phyloP scores from a whole-genome alignment of 2,797 vertebrate genomes.

The Synaphobranchus kaupii region DNA sequence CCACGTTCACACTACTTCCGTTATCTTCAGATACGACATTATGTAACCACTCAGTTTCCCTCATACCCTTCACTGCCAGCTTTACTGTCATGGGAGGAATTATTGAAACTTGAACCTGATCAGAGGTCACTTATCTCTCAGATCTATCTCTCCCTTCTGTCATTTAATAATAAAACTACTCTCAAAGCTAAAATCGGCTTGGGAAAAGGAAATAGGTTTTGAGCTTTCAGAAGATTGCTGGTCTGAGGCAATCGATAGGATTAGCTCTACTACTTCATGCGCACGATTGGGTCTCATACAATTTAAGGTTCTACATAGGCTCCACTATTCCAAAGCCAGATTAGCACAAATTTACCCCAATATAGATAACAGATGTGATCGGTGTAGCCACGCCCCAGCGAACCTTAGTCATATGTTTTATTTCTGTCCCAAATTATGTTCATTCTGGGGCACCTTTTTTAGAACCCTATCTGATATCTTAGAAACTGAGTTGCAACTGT shows the following conservation, averaged over 20 bases:
- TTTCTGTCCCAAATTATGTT: background rate
- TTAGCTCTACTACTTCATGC: slow-evolving; percentile 4
- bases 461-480: too few relatives aligned
- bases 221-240: background rate
- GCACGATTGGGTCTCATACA: background rate
- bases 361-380: background rate
- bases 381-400: background rate
- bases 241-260: background rate
- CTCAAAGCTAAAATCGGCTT: background rate
- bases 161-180: background rate
- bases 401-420: background rate
- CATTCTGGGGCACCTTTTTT: too few relatives aligned
- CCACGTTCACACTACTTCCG: background rate
- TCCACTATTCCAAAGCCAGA: background rate
- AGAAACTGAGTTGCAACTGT: too few relatives aligned
- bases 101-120: background rate
- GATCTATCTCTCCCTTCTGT: background rate
- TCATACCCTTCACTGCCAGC: background rate
- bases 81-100: background rate
- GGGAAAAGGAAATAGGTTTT: background rate
- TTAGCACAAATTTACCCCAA: background rate
- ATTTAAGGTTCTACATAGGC: background rate
- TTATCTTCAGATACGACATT: background rate
- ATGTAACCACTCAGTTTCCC: background rate
- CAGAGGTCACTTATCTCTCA: background rate